A percentile compares a stretch with the other conserved stretches of the same genome.
Conservation (phyloP, 2,888 invertebrate species). For the Tetanocera ferruginea region DNA sequence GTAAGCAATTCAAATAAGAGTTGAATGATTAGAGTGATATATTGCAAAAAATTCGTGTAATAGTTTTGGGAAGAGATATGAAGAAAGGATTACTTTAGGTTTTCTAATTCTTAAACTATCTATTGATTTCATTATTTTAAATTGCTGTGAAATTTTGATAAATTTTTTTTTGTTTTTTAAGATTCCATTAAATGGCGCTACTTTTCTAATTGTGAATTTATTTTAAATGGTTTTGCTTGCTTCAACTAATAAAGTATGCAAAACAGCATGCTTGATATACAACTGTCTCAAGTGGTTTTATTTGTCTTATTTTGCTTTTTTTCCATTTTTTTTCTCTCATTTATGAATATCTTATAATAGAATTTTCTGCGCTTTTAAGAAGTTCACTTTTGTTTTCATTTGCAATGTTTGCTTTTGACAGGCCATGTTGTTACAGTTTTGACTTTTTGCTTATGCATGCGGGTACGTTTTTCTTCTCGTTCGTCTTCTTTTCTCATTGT, state of each 20-base stretch:
- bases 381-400: not conserved
- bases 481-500: too few relatives aligned
- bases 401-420: not conserved
- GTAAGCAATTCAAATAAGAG: too few relatives aligned
- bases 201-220: not conserved
- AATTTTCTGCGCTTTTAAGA: not conserved
- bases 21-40: too few relatives aligned
- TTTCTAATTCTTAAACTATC: too few relatives aligned
- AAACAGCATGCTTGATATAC: not conserved
- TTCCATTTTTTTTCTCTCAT: not conserved
- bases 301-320: not conserved
- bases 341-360: not conserved
- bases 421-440: not conserved
- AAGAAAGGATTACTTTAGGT: too few relatives aligned
- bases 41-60: not conserved
- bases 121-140: too few relatives aligned
- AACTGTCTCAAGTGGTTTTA: not conserved
- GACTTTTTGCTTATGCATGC: too few relatives aligned
- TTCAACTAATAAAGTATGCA: too few relatives aligned
- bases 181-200: not conserved
- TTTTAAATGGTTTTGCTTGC: too few relatives aligned
- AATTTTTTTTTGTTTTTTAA: not conserved
- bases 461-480: not conserved
- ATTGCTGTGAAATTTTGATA: too few relatives aligned
- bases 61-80: not conserved